A percentile compares a stretch with the other conserved stretches of the same genome.
Evolutionary conservation across 2,888 invertebrate species (phyloP).

Genomic region (Perizoma affinitatum): DNA sequence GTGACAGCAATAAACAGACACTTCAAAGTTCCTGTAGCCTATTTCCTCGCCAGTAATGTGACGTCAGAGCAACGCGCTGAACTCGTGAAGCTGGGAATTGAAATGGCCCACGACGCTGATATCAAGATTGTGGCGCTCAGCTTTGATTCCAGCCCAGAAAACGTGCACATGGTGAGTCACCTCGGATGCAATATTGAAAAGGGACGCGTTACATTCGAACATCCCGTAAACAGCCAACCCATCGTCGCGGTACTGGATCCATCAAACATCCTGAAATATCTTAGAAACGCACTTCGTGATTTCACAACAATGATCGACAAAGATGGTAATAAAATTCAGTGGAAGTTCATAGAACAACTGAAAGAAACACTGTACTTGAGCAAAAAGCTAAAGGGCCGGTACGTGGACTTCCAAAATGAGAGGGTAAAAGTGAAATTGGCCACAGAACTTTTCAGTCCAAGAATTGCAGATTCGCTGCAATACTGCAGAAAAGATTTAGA

Average conservation of each 20-base stretch:
- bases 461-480: conserved; percentile 5
- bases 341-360: conserved; percentile 11
- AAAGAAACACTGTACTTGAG: conserved; percentile 2
- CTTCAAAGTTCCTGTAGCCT: conserved; percentile 24
- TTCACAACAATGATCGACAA: conserved; percentile 7
- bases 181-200: conserved; percentile 12
- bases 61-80: conserved; percentile 14
- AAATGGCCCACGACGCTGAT: conserved; percentile 22
- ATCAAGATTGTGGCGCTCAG: conserved; percentile 19
- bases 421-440: conserved; percentile 7
- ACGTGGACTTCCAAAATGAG: conserved; percentile 10
- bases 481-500: conserved; percentile 16
- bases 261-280: neutral
- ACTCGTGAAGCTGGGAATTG: conserved; percentile 19
- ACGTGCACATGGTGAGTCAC: conserved; percentile 3
- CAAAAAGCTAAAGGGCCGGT: conserved; percentile 2
- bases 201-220: conserved; percentile 9
- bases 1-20: conserved; percentile 18
- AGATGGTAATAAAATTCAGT: conserved; percentile 12
- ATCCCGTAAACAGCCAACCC: conserved; percentile 15
- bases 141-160: neutral
- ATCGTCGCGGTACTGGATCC: conserved; percentile 13
- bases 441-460: conserved; percentile 8
- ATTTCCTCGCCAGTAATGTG: conserved; percentile 17
- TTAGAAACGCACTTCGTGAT: neutral